These are phyloP conservation scores for Colostygia pectinataria DNA, from an alignment of 2,888 invertebrate genomes.

Conservation along the genomic window DNA sequence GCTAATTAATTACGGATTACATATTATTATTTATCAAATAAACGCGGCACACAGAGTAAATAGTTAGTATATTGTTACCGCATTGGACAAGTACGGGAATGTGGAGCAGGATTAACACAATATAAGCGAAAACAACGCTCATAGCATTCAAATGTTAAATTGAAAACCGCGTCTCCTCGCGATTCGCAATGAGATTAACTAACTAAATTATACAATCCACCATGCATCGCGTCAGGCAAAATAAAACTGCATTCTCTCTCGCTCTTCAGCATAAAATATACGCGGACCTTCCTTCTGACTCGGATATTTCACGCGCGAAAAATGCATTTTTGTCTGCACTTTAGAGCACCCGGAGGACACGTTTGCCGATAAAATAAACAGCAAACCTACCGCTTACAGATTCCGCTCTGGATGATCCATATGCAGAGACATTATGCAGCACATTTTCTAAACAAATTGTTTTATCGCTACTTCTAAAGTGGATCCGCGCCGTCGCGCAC, in stretches of 20 bases:
- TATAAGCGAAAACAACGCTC: conserved; percentile 58
- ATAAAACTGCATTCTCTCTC: conserved; percentile 41
- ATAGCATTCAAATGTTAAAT: conserved; percentile 59
- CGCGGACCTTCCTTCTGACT: conserved; percentile 33
- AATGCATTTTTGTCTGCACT: conserved; percentile 51
- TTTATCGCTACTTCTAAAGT: conserved; percentile 73
- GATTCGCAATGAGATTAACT: conserved; percentile 59
- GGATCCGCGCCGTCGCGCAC: conserved; percentile 66
- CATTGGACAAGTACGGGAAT: conserved; percentile 26
- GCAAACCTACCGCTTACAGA: conserved; percentile 55
- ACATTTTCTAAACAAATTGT: conserved; percentile 76
- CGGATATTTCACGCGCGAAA: conserved; percentile 52
- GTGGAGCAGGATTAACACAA: conserved; percentile 45
- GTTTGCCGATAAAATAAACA: conserved; percentile 59
- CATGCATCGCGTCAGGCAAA: conserved; percentile 44
- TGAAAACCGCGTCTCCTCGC: conserved; percentile 60
- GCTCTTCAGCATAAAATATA: conserved; percentile 36
- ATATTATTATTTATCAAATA: conserved; percentile 49
- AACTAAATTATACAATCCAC: conserved; percentile 70
- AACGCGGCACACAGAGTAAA: conserved; percentile 29
- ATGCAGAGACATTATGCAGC: conserved; percentile 59
- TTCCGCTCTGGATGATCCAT: conserved; percentile 52
- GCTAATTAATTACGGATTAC: conserved; percentile 52
- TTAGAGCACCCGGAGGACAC: conserved; percentile 52
- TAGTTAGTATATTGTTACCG: conserved; percentile 36